A percentile compares a stretch with the other conserved stretches of the same genome.
Evolutionary conservation across 2,113 vertebrate genomes (phyloP).

Genomic region (Pseudorectes ferrugineus): DNA sequence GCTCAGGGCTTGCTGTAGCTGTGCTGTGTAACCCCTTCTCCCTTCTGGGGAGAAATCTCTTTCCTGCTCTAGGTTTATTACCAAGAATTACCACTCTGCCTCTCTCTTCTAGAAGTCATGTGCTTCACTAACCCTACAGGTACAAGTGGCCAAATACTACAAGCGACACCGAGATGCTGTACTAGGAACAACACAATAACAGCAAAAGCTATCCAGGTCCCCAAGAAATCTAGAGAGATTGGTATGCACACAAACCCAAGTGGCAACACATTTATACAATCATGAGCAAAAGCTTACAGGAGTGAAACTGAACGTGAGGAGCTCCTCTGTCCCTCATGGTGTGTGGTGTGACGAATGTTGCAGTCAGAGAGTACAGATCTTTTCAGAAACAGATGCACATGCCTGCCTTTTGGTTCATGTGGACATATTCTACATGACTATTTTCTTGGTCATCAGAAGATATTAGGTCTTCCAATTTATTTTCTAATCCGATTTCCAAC

Average conservation of each 20-base stretch:
- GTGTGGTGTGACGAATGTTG: not conserved
- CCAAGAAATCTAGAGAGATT: not conserved
- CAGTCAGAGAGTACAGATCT: not conserved
- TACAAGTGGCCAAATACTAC: not conserved
- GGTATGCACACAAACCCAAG: no score
- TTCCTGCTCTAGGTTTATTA: not conserved
- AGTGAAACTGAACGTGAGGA: not conserved
- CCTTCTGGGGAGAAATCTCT: not conserved
- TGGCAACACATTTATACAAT: not conserved
- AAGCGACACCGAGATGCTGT: not conserved
- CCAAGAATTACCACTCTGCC: not conserved
- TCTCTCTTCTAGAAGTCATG: not conserved
- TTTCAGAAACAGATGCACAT: accelerated
- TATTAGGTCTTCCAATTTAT: not conserved
- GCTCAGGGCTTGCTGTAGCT: not conserved
- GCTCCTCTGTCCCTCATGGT: not conserved
- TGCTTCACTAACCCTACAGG: not conserved
- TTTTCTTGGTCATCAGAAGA: not conserved
- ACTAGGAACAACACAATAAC: not conserved
- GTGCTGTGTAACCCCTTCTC: not conserved
- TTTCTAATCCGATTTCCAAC: not conserved
- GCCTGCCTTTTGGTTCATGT: not conserved
- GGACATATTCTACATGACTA: not conserved
- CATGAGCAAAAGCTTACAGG: accelerated
- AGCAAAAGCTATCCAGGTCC: not conserved